phyloP scores from a whole-genome alignment of 2,113 vertebrate species.

The Actenoides hombroni region DNA sequence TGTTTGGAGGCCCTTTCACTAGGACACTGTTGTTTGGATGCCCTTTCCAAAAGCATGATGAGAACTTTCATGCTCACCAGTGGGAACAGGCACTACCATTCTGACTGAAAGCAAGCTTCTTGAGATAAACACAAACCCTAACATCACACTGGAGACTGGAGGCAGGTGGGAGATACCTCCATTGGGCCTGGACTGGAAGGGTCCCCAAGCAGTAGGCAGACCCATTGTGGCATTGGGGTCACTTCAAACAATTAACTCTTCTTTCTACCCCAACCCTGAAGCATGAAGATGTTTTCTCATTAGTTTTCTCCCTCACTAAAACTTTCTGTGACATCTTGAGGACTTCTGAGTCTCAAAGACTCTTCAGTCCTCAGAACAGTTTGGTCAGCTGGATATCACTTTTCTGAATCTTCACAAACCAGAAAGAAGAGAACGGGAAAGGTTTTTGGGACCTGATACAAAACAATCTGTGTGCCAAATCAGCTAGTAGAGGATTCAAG shows the following conservation, averaged over 20 bases:
- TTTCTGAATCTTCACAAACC: not conserved
- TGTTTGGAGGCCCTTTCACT: not conserved
- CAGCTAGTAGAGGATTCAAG: not conserved
- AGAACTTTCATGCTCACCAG: not conserved
- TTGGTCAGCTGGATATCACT: not conserved
- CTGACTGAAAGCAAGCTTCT: not conserved
- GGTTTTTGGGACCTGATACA: not conserved
- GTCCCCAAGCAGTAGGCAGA: not conserved
- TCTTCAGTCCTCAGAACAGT: not conserved
- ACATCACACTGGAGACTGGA: not conserved
- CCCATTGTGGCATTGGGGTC: not conserved
- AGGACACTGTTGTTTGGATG: not conserved
- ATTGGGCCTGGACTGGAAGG: not conserved
- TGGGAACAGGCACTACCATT: not conserved
- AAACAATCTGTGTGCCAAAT: not conserved
- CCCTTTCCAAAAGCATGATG: not conserved
- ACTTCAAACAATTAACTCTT: not conserved
- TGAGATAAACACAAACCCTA: not conserved
- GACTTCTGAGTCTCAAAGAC: not conserved
- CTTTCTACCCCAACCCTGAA: not conserved
- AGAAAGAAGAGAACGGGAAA: not conserved
- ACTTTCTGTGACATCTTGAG: not conserved
- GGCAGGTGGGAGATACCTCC: not conserved
- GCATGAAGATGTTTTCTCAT: not conserved
- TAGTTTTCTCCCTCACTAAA: not conserved